Evolutionary conservation across 2,113 vertebrate genomes (phyloP), one percentile per base, ranked within the genome.

Genomic region (Polypterus senegalus): DNA sequence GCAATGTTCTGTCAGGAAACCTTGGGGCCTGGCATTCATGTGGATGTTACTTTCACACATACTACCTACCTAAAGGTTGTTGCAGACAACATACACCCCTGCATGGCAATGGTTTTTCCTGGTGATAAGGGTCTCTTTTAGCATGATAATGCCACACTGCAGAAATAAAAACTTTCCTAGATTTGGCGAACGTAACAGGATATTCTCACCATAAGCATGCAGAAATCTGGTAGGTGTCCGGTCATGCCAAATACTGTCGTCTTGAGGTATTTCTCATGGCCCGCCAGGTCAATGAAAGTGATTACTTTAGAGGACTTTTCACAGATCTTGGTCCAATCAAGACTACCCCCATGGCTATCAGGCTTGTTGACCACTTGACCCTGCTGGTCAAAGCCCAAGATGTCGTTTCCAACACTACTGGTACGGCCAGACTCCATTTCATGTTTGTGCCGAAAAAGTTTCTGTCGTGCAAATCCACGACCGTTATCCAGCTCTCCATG

Each of bases 171-270:
- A 27, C 27, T 27, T 1, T 27, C 27, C 27, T 27, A 27, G 27
- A 27, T 27, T 27, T 27, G 27, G 27, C 27, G 2, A 27, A 27
- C 27, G 27, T 27, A 27, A 27, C 27, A 27, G 1, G 27, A 27
- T 27, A 27, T 27, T 72, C 89, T 83, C 63, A 98, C 96, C 96
- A 98, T 98, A 54, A 98, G 91, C 96, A 98, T 98, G 82, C 96
- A 98, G 88, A 98, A 98, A 80, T 98, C 96, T 0, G 96, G 96
- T 65, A 98, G 74, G 64, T 98, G 96, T 60, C 96, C 96, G 0
- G 96, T 98, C 96, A 98, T 98, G 75, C 96, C 96, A 54, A 98
- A 98, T 65, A 98, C 96, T 0, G 96, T 98, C 49, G 96, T 98
- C 84, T 98, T 98, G 69, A 98, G 85, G 81, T 98, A 98, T 68